Conservation (phyloP, 2,888 invertebrate genomes). For the Acronicta leporina region DNA sequence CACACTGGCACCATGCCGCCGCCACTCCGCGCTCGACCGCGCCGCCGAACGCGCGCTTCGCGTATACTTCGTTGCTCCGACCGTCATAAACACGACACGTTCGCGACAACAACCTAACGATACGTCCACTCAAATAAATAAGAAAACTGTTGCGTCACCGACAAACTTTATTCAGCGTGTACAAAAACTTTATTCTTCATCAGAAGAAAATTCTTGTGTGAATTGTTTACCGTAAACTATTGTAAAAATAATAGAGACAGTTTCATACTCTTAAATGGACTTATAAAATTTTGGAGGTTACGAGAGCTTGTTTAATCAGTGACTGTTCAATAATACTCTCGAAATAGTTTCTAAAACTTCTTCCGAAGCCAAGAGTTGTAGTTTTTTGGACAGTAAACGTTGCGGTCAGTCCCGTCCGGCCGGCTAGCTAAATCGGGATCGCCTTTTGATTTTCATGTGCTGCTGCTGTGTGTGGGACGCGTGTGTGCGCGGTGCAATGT, state of each 20-base stretch:
- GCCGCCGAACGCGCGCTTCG: constrained; percentile 84
- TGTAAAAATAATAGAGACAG: constrained; percentile 51
- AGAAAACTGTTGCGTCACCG: constrained; percentile 73
- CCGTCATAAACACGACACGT: constrained; percentile 74
- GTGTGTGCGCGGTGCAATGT: constrained; percentile 87
- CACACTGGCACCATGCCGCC: constrained; percentile 77
- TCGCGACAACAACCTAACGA: constrained; percentile 78
- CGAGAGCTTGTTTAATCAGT: constrained; percentile 75
- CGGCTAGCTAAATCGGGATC: constrained; percentile 86
- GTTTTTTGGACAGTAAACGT: constrained; percentile 66
- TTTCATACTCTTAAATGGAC: constrained; percentile 56
- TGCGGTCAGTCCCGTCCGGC: constrained; percentile 78
- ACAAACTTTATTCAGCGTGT: constrained; percentile 47
- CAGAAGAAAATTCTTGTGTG: constrained; percentile 58
- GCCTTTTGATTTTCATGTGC: constrained; percentile 89
- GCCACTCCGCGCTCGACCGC: constrained; percentile 88
- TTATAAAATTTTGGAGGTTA: constrained; percentile 62
- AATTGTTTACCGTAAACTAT: constrained; percentile 51
- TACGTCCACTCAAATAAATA: constrained; percentile 67
- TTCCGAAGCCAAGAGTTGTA: constrained; percentile 43
- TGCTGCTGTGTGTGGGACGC: constrained; percentile 82
- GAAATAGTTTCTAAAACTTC: constrained; percentile 55
- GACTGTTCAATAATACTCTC: constrained; percentile 70
- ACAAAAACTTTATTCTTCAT: constrained; percentile 52
- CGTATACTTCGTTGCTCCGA: constrained; percentile 66